Evolutionary conservation across 2,113 vertebrate species (phyloP).

Genomic region (Centropristis striata): DNA sequence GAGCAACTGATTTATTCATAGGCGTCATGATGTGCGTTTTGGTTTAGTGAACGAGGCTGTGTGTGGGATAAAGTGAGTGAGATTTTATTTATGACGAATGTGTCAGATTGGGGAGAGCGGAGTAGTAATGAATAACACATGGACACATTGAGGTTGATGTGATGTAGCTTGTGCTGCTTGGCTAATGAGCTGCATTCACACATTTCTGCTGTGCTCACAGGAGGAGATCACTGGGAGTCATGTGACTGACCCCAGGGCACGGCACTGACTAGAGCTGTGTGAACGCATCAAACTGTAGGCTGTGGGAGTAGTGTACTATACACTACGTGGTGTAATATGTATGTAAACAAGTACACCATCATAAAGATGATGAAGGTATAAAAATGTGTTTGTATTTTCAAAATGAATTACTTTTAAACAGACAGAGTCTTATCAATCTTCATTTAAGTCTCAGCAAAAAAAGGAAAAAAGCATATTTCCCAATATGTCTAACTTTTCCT

Average conservation of each 20-base stretch:
- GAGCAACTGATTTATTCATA: slow-evolving; percentile 43
- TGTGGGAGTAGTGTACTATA: neutral
- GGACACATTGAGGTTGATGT: slow-evolving; percentile 63
- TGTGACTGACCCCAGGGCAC: slow-evolving; percentile 32
- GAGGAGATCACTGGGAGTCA: slow-evolving; percentile 41
- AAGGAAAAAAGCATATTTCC: too few relatives aligned
- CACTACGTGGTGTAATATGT: neutral
- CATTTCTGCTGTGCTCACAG: slow-evolving; percentile 54
- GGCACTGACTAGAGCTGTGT: neutral
- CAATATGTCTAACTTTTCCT: too few relatives aligned
- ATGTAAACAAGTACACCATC: neutral
- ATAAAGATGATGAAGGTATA: neutral
- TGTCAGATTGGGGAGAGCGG: slow-evolving; percentile 36
- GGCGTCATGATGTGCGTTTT: slow-evolving; percentile 22
- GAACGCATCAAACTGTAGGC: neutral
- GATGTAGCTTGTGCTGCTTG: slow-evolving; percentile 36
- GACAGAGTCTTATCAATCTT: too few relatives aligned
- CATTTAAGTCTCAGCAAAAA: neutral
- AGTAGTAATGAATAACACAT: slow-evolving; percentile 58
- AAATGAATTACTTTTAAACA: too few relatives aligned
- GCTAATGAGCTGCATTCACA: slow-evolving; percentile 67
- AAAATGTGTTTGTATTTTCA: too few relatives aligned
- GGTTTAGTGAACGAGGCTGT: slow-evolving; percentile 11
- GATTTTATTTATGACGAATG: slow-evolving; percentile 44
- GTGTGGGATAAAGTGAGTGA: slow-evolving; percentile 25